Conservation (phyloP, 2,113 vertebrate genomes). For the Podocnemis expansa region DNA sequence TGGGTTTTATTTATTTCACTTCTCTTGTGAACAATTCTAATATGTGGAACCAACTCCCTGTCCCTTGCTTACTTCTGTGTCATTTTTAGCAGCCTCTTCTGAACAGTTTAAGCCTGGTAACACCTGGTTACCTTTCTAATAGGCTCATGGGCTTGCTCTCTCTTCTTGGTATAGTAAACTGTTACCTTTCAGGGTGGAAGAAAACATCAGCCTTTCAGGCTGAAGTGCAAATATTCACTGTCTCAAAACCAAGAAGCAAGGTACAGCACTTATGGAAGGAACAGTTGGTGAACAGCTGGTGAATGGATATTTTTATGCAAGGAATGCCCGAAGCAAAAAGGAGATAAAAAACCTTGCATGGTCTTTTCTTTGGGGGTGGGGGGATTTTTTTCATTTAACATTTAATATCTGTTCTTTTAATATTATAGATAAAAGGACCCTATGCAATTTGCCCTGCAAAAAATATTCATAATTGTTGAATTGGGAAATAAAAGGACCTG, state of each 20-base stretch:
- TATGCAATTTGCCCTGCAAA: constrained; percentile 32
- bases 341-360: constrained; percentile 73
- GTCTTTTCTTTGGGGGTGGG: constrained; percentile 57
- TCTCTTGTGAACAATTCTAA: not conserved
- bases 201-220: constrained; percentile 44
- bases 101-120: not conserved
- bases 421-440: constrained; percentile 62
- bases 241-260: constrained; percentile 68
- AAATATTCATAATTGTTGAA: constrained; percentile 39
- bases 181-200: constrained; percentile 46
- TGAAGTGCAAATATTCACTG: constrained; percentile 63
- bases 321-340: constrained; percentile 78
- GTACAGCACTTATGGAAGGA: constrained; percentile 76
- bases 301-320: constrained; percentile 83
- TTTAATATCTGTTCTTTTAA: constrained; percentile 74
- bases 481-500: constrained; percentile 18
- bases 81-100: fast-evolving
- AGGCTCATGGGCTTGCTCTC: not conserved
- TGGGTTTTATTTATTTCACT: not conserved
- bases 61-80: fast-evolving
- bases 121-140: not conserved
- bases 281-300: constrained; percentile 86
- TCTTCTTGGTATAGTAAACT: not conserved
- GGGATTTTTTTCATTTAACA: constrained; percentile 66
- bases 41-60: fast-evolving